Conservation (phyloP, 1,140 invertebrate species). For the Dysdera silvatica region DNA sequence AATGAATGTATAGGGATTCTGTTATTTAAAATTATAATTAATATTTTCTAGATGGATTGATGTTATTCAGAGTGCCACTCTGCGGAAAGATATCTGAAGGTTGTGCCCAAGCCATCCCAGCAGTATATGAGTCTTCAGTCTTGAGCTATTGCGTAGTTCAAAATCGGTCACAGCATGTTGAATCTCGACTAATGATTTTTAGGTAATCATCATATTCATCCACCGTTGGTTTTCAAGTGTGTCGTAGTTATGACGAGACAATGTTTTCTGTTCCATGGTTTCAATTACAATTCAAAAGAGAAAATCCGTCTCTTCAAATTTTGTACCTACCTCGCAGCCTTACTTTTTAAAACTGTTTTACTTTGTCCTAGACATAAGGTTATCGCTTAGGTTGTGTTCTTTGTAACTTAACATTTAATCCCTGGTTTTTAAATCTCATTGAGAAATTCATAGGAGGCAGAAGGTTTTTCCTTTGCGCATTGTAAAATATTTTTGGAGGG, state of each 20-base stretch:
- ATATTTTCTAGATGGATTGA: constrained; percentile 20
- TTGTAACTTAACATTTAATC: no score
- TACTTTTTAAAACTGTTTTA: no score
- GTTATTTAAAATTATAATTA: neutral
- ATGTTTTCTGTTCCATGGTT: neutral
- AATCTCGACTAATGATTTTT: neutral
- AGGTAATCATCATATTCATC: neutral
- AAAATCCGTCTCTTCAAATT: no score
- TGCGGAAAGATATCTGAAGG: constrained; percentile 1
- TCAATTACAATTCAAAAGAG: neutral
- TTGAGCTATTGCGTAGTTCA: neutral
- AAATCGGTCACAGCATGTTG: neutral
- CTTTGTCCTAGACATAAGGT: no score
- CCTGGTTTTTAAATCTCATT: no score
- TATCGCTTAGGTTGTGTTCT: no score
- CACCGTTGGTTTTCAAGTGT: neutral
- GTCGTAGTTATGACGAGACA: neutral
- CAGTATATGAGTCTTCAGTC: neutral
- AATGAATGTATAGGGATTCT: neutral
- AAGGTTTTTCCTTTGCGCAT: no score
- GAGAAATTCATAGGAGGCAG: no score
- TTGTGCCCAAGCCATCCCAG: constrained; percentile 3
- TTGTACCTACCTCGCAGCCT: no score
- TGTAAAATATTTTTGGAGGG: no score
- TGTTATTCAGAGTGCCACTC: constrained; percentile 24